Base-by-base conservation (phyloP, 1,140 invertebrate genomes). In the Eupristina koningsbergeri region DNA sequence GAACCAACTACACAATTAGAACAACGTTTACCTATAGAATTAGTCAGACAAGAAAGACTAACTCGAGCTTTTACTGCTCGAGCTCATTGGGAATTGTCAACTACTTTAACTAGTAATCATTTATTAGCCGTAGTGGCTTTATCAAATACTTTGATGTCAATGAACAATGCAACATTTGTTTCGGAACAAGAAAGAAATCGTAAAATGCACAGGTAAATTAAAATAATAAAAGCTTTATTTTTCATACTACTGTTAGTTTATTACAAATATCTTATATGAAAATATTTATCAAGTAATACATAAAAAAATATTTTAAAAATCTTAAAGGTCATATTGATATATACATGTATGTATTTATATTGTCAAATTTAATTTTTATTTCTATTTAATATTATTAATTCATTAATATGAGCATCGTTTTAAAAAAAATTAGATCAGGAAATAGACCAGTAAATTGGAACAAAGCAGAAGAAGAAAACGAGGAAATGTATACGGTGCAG, bases 141-240 rank as follows among this genome's bases (percentile, higher is more conserved):
- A 41, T 97, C 98, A 17, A 99, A 99, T 91, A 99, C 99, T 0
- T 93, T 99, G 31, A 99, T 99, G 97, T 98, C 98, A 0, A 99
- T 99, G 97, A 98, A 97, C 89, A 98, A 97, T 88, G 97, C 98
- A 41, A 97, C 97, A 31, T 99, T 99, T 90, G 94, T 97, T 82
- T 95, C 96, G 0, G 96, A 97, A 88, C 96, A 96, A 91, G 96
- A 97, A 90, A 93, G 96, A 34, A 95, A 95, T 87, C 93, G 96
- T 73, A 95, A 96, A 90, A 90, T 96, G 88, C 95, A 96, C 87
- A 95, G 95, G 92, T 94, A 85, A 63, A 78, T 29, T 71, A n/a
- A n/a, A n/a, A n/a, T n/a, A n/a, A n/a, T n/a, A n/a, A n/a, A n/a
- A n/a, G n/a, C n/a, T n/a, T n/a, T n/a, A n/a, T n/a, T n/a, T n/a